Conservation (phyloP, 2,113 vertebrate genomes). For the Gallinago media region DNA sequence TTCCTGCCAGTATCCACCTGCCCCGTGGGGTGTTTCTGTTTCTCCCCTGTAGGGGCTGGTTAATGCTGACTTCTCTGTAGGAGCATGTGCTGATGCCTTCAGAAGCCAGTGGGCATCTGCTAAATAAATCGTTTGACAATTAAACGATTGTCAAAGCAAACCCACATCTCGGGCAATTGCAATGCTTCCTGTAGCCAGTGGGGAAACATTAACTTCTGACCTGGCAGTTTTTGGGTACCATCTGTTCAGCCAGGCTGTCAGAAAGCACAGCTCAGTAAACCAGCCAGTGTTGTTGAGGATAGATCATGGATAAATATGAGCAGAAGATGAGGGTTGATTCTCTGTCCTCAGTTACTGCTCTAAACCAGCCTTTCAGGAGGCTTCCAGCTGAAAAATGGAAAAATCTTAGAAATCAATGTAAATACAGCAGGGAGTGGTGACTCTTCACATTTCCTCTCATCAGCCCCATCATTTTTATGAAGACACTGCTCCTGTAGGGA, state of each 20-base stretch:
- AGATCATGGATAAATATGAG: background rate
- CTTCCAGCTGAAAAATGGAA: background rate
- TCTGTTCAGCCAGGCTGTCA: conserved; percentile 17
- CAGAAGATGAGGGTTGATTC: background rate
- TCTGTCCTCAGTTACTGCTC: background rate
- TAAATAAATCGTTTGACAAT: background rate
- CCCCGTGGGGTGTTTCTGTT: background rate
- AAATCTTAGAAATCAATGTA: background rate
- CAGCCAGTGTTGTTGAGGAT: background rate
- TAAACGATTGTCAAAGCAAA: background rate
- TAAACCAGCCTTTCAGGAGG: background rate
- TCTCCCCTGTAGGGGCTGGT: background rate
- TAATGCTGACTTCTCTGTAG: background rate
- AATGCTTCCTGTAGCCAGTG: background rate
- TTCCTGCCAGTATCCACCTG: background rate
- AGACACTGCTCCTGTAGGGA: background rate
- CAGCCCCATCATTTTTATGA: background rate
- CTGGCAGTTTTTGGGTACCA: background rate
- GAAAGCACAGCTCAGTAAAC: background rate
- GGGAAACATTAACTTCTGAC: conserved; percentile 7
- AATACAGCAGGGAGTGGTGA: background rate
- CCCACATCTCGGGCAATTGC: background rate
- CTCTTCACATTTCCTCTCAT: background rate
- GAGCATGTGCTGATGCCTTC: background rate
- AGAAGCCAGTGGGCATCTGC: background rate